Evolutionary conservation across 64 coral and sea anemone species (phyloP).

Genomic region (Pachyseris speciosa): DNA sequence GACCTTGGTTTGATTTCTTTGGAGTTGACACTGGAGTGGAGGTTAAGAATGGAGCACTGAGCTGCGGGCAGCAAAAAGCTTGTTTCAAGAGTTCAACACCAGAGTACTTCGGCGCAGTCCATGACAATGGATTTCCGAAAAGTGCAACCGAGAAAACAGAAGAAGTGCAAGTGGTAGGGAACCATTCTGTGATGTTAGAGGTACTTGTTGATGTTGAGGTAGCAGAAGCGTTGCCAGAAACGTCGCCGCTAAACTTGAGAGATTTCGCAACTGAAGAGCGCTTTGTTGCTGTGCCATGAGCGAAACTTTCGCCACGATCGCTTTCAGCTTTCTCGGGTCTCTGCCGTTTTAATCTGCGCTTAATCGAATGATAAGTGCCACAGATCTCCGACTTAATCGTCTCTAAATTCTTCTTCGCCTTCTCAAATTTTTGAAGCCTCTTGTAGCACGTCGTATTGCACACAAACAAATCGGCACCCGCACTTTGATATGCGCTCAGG

Average conservation of each 20-base stretch:
- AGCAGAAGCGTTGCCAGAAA: no score
- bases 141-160: not conserved
- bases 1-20: not conserved
- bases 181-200: no score
- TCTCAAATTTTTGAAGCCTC: not conserved
- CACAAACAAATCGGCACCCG: slow-evolving; percentile 6
- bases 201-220: not conserved
- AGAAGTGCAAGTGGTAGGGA: not conserved
- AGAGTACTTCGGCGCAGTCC: not conserved
- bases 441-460: slow-evolving; percentile 1
- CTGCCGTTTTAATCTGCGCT: not conserved
- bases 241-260: not conserved
- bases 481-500: not conserved
- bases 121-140: not conserved
- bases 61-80: no score
- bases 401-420: not conserved
- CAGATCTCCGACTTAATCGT: not conserved
- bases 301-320: not conserved
- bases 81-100: not conserved
- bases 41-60: not conserved
- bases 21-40: not conserved
- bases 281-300: not conserved
- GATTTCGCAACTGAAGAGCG: not conserved
- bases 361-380: not conserved
- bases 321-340: not conserved